Evolutionary conservation across 92 coral and sea anemone genomes (phyloP).

Genomic region (Palythoa heliodiscus): DNA sequence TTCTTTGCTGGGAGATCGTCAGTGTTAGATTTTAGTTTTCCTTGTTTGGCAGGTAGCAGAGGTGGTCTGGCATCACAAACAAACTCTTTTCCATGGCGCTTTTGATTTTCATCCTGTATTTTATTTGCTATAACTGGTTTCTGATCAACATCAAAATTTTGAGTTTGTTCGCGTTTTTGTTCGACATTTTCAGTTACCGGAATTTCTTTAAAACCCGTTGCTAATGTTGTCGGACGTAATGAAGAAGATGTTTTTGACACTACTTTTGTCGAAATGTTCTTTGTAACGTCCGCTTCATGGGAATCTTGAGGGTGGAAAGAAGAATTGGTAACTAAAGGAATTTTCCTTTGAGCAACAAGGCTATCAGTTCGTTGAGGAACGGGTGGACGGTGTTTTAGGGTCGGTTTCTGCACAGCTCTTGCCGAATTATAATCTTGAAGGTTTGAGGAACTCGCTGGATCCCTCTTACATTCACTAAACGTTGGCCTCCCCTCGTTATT

Average conservation of each 20-base stretch:
- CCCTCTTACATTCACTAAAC: not conserved
- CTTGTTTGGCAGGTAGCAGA: not conserved
- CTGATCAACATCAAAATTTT: not conserved
- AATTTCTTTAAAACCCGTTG: not conserved
- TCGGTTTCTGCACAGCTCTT: not conserved
- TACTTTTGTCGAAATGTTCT: not conserved
- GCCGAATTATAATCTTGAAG: not conserved
- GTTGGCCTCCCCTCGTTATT: not conserved
- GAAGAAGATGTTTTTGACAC: not conserved
- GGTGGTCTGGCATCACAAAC: not conserved
- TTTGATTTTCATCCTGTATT: not conserved
- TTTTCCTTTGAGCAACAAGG: not conserved
- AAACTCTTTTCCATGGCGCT: not conserved
- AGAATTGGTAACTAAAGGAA: not conserved
- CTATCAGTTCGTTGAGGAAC: conserved; percentile 32
- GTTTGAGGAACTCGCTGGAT: not conserved
- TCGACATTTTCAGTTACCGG: not conserved
- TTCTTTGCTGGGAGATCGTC: not conserved
- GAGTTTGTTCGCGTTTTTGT: not conserved
- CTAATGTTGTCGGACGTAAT: not conserved
- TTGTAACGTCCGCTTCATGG: not conserved
- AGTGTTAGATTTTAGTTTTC: not conserved
- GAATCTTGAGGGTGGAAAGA: not conserved
- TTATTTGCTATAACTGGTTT: not conserved
- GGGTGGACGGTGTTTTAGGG: not conserved